These are phyloP conservation scores for Papilio aristodemus DNA, from an alignment of 1,140 invertebrate species.

Conservation along the genomic window DNA sequence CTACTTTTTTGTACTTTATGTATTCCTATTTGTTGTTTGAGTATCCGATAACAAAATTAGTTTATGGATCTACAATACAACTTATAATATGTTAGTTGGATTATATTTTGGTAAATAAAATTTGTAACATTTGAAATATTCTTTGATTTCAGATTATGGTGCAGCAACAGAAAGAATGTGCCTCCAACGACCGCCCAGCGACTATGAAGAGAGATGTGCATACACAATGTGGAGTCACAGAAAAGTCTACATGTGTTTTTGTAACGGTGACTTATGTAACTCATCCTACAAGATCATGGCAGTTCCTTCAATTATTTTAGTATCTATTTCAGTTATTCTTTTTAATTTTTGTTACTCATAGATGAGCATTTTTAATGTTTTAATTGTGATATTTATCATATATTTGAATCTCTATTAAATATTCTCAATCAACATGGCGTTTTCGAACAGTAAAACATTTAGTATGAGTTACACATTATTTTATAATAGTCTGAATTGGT, in stretches of 20 bases:
- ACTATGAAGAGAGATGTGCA: conserved; percentile 93
- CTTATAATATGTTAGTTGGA: no score
- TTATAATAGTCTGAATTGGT: no score
- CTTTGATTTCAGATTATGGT: conserved; percentile 87
- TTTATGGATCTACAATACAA: no score
- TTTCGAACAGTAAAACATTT: neutral
- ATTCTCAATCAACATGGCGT: neutral
- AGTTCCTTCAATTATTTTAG: conserved; percentile 37
- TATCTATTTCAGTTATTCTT: conserved; percentile 40
- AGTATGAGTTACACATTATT: no score
- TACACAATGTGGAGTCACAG: conserved; percentile 89
- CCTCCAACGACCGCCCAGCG: conserved; percentile 90
- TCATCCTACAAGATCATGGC: conserved; percentile 43
- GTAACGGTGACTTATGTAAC: conserved; percentile 95
- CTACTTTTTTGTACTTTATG: no score
- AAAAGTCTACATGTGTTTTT: conserved; percentile 95
- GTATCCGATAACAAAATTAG: no score
- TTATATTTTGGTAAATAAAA: conserved; percentile 8
- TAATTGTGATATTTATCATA: conserved; percentile 25
- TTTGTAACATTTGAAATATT: conserved; percentile 34
- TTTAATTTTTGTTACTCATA: conserved; percentile 44
- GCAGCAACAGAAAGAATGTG: conserved; percentile 93
- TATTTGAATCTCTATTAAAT: conserved; percentile 26
- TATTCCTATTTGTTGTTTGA: no score
- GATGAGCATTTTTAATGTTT: neutral